Conservation (phyloP, 2,113 vertebrate genomes). For the Ammodytes marinus region DNA sequence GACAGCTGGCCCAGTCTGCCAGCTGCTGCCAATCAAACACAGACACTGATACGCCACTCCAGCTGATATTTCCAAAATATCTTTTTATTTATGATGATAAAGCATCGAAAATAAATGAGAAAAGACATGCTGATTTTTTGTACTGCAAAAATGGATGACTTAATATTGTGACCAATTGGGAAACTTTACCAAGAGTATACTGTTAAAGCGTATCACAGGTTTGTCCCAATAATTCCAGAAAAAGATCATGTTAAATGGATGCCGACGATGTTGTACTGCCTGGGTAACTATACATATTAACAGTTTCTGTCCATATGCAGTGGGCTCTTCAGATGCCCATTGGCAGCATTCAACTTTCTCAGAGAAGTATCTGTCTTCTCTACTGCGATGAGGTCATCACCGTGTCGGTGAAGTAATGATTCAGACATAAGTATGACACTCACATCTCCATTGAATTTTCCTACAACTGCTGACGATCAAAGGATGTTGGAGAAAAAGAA, state of each 20-base stretch:
- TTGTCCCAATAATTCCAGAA: background rate
- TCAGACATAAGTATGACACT: constrained; percentile 20
- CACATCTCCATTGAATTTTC: constrained; percentile 5
- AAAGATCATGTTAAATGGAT: constrained; percentile 1
- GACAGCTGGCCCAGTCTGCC: too few relatives aligned
- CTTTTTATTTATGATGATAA: too few relatives aligned
- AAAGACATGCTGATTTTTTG: background rate
- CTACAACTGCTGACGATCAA: background rate
- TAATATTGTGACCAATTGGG: background rate
- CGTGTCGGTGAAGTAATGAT: constrained; percentile 24
- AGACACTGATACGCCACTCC: too few relatives aligned
- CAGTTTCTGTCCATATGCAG: background rate
- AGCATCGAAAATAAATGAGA: background rate
- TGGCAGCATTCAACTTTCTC: constrained; percentile 13
- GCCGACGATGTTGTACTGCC: background rate
- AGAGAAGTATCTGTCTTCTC: background rate
- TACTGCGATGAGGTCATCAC: constrained; percentile 40
- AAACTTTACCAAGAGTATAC: background rate
- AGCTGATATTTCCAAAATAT: too few relatives aligned
- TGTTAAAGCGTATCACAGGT: background rate
- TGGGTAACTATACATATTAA: background rate
- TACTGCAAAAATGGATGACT: background rate
- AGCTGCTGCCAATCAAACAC: too few relatives aligned
- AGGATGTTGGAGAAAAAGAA: background rate
- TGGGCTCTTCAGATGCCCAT: constrained; percentile 2